Evolutionary conservation across 2,113 vertebrate genomes (phyloP).

Genomic region (Stigmatopora nigra): DNA sequence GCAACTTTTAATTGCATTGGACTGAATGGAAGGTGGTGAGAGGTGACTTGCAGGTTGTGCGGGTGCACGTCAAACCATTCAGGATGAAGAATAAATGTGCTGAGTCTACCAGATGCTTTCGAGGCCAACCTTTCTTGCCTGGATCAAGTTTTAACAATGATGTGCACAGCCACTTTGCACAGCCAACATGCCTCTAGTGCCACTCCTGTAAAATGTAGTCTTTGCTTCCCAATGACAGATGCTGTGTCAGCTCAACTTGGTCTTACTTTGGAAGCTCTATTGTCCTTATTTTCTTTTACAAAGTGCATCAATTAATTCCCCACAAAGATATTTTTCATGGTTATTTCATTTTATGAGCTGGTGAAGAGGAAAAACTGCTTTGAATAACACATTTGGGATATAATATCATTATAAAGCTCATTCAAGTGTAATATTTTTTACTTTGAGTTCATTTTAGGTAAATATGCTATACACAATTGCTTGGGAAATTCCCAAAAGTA

Average conservation of each 20-base stretch:
- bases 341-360: not conserved
- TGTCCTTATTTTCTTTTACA: not conserved
- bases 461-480: too few species aligned
- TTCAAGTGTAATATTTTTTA: too few species aligned
- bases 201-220: slow-evolving; percentile 27
- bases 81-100: slow-evolving; percentile 35
- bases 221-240: slow-evolving; percentile 31
- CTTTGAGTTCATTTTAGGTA: too few species aligned
- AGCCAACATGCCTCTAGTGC: slow-evolving; percentile 40
- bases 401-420: too few species aligned
- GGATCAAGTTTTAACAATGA: slow-evolving; percentile 44
- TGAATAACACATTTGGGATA: too few species aligned
- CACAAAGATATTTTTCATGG: not conserved
- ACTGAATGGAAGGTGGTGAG: slow-evolving; percentile 4
- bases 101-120: slow-evolving; percentile 41
- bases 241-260: slow-evolving; percentile 31
- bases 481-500: too few species aligned
- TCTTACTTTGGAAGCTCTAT: not conserved
- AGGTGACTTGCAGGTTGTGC: slow-evolving; percentile 22
- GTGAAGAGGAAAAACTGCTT: too few species aligned
- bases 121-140: slow-evolving; percentile 7
- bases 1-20: not conserved
- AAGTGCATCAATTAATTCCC: not conserved
- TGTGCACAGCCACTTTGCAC: slow-evolving; percentile 40
- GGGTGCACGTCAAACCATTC: slow-evolving; percentile 24